These are phyloP conservation scores for Virgularia gustaviana DNA, from an alignment of 92 coral and sea anemone species.

Conservation along the genomic window DNA sequence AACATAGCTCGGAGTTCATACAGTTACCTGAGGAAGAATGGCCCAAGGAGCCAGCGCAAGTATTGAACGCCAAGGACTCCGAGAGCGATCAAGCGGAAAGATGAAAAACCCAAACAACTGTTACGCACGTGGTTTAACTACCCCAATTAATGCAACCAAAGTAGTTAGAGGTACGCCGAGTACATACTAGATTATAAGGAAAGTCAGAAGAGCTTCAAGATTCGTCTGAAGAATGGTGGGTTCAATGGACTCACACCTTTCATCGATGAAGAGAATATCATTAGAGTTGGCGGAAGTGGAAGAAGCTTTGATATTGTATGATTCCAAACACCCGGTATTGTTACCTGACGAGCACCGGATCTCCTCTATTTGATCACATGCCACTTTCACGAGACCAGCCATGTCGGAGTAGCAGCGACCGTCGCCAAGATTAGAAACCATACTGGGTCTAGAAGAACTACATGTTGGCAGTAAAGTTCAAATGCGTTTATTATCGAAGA, in stretches of 20 bases:
- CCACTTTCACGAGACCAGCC: no score
- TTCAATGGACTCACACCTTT: constrained; percentile 24
- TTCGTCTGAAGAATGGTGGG: constrained; percentile 29
- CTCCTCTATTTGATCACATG: no score
- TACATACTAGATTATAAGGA: constrained; percentile 26
- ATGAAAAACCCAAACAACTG: constrained; percentile 12
- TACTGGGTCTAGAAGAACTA: no score
- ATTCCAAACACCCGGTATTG: constrained; percentile 24
- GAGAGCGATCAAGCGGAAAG: constrained; percentile 31
- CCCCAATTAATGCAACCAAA: constrained; percentile 36
- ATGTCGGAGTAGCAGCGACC: no score
- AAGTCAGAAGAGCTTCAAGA: constrained; percentile 14
- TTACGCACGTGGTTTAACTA: constrained; percentile 1
- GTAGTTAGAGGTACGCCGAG: constrained; percentile 34
- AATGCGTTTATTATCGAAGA: no score
- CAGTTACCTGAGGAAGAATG: constrained; percentile 42
- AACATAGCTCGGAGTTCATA: constrained; percentile 36
- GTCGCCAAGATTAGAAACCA: no score
- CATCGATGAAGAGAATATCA: constrained; percentile 1
- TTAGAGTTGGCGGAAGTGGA: constrained; percentile 41
- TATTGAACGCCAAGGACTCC: background rate
- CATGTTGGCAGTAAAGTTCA: no score
- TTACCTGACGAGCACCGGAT: no score
- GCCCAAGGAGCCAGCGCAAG: constrained; percentile 31
- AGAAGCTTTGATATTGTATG: constrained; percentile 33